These are phyloP conservation scores for Chymomyza procnemis DNA, from an alignment of 2,888 invertebrate genomes.

Conservation along the genomic window DNA sequence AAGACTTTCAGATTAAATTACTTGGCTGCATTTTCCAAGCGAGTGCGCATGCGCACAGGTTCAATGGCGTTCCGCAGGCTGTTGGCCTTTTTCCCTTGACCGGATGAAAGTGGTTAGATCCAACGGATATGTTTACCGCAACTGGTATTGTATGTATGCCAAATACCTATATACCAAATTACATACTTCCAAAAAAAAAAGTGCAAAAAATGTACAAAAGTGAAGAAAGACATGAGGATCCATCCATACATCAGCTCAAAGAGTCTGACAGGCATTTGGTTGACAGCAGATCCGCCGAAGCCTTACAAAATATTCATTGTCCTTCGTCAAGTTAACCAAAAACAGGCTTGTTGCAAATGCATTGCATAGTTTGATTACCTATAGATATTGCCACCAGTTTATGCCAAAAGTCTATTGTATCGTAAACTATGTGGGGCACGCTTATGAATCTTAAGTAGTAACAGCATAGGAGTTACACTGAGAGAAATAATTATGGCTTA, in stretches of 20 bases:
- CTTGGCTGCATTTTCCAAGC: slow-evolving; percentile 66
- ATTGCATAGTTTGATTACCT: neutral
- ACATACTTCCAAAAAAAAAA: slow-evolving; percentile 7
- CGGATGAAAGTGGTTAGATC: slow-evolving; percentile 68
- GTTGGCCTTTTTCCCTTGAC: slow-evolving; percentile 55
- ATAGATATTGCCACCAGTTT: slow-evolving; percentile 39
- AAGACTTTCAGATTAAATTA: slow-evolving; percentile 61
- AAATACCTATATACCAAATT: slow-evolving; percentile 34
- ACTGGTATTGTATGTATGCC: slow-evolving; percentile 27
- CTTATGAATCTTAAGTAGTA: slow-evolving; percentile 48
- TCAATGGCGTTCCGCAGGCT: slow-evolving; percentile 54
- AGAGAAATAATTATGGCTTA: neutral
- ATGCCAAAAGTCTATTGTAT: slow-evolving; percentile 32
- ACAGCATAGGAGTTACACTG: slow-evolving; percentile 10
- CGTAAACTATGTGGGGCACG: slow-evolving; percentile 57
- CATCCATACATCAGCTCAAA: slow-evolving; percentile 25
- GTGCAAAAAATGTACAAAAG: neutral
- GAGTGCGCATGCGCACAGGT: slow-evolving; percentile 67
- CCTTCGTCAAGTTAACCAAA: slow-evolving; percentile 4
- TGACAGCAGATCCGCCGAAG: slow-evolving; percentile 14
- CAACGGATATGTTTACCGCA: slow-evolving; percentile 71
- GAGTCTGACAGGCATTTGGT: slow-evolving; percentile 1
- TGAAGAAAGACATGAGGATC: too few species aligned
- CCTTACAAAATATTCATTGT: slow-evolving; percentile 22
- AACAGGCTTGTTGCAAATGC: neutral